Conservation (phyloP, 2,797 vertebrate species). For the Alfaro cultratus region DNA sequence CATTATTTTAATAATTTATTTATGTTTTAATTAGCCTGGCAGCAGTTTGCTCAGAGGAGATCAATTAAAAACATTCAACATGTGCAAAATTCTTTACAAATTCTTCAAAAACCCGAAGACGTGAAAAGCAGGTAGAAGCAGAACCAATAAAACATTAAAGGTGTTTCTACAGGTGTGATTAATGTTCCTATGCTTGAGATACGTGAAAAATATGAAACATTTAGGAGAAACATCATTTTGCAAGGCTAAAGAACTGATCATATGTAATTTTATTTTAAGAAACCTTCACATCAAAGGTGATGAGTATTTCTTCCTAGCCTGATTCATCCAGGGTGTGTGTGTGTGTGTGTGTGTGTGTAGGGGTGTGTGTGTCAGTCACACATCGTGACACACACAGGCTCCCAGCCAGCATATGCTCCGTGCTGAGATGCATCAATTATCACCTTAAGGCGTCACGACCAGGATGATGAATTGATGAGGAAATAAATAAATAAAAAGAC, state of each 20-base stretch:
- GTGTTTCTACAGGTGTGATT: background rate
- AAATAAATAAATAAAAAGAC: slow-evolving; percentile 22
- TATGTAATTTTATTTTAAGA: background rate
- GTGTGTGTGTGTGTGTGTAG: too few relatives aligned
- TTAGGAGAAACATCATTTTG: background rate
- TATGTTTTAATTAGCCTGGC: background rate
- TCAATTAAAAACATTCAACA: background rate
- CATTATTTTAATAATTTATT: background rate
- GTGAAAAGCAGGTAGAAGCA: background rate
- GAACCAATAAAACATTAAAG: background rate
- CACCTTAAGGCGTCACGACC: slow-evolving; percentile 19
- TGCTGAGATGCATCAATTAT: slow-evolving; percentile 38
- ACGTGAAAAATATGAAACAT: background rate
- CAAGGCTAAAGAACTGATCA: background rate
- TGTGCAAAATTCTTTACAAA: background rate
- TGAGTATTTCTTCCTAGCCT: background rate
- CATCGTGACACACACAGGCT: slow-evolving; percentile 18
- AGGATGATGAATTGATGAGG: slow-evolving; percentile 28
- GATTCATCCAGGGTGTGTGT: background rate
- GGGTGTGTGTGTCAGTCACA: background rate
- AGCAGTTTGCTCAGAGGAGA: background rate
- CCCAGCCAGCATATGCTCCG: slow-evolving; percentile 21
- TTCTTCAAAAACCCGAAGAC: background rate
- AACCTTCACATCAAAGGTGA: background rate
- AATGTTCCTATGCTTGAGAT: background rate